Base-by-base conservation (phyloP, 2,113 vertebrate species). In the Grantiella picta region DNA sequence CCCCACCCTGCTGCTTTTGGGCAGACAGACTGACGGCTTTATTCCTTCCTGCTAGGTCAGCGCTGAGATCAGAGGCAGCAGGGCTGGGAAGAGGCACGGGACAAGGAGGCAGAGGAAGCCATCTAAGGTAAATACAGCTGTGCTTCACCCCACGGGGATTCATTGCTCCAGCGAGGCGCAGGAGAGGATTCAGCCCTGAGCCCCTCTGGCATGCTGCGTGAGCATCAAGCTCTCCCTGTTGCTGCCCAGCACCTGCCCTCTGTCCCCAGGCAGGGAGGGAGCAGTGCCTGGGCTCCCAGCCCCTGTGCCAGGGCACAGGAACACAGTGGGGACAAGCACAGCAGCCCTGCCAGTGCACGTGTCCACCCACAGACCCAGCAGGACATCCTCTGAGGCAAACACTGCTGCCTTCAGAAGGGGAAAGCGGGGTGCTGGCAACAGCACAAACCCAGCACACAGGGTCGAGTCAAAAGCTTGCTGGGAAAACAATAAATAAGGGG, bases 401-500 rank as follows among this genome's bases (percentile, higher is more conserved):
- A 44, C 1, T 0, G 12, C 31, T 0, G 22, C 53, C 63, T 35
- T 42, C 75, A 17, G 57, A 33, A 53, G 52, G 49, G 72, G 52
- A 29, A 66, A 31, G 52, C 7, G 0, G 92, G 52, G 49, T 38
- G 82, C 64, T 4, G 1, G 70, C 70, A 66, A n/a, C 68, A 56
- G 73, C 75, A 76, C 60, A 31, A 40, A 14, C 10, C 2, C 4
- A 9, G 78, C 4, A 0, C 15, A 1, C 2, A 1, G 75, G 35
- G 24, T 35, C 82, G 17, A 24, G 38, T 18, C 61, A 38, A 66
- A 57, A 25, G 45, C 91, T 82, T 82, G 88, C 90, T 79, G 92
- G 31, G 59, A 60, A 71, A 64, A 83, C 86, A 95, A 95, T 68
- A 94, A 93, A 86, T 77, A 64, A 49, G 36, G 53, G 53, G 96